These are phyloP conservation scores for Tylochromis polylepis DNA, from an alignment of 2,113 vertebrate genomes.

Conservation along the genomic window DNA sequence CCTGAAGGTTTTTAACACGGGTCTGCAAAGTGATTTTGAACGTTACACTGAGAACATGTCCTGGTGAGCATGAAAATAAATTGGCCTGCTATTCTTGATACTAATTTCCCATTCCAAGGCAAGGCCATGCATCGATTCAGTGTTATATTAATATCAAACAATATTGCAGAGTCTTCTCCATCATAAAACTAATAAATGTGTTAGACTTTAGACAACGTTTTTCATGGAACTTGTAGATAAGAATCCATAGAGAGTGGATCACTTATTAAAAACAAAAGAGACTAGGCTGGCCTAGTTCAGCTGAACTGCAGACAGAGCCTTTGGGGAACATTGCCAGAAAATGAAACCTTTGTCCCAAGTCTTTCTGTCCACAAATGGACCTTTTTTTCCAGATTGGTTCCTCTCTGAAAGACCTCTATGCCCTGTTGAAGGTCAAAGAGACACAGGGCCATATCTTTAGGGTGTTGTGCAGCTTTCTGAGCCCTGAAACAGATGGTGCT, in stretches of 20 bases:
- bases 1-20: background rate
- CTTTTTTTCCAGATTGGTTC: slow-evolving; percentile 4
- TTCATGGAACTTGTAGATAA: slow-evolving; percentile 33
- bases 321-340: slow-evolving; percentile 22
- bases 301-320: slow-evolving; percentile 4
- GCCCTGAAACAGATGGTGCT: slow-evolving; percentile 24
- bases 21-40: background rate
- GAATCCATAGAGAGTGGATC: slow-evolving; percentile 20
- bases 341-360: slow-evolving; percentile 49
- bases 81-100: background rate
- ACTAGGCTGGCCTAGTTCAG: slow-evolving; percentile 5
- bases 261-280: slow-evolving; percentile 49
- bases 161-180: background rate
- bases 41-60: background rate
- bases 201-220: slow-evolving; percentile 10
- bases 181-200: slow-evolving; percentile 38
- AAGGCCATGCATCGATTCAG: background rate
- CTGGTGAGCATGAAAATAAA: background rate
- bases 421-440: slow-evolving; percentile 30
- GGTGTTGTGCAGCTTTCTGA: slow-evolving; percentile 3
- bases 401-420: slow-evolving; percentile 6
- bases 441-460: slow-evolving; percentile 17
- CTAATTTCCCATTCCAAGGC: slow-evolving; percentile 1
- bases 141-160: slow-evolving; percentile 27
- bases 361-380: slow-evolving; percentile 14